Evolutionary conservation across 2,113 vertebrate genomes (phyloP), one percentile per base, ranked within the genome.

Genomic region (Salvelinus alpinus): DNA sequence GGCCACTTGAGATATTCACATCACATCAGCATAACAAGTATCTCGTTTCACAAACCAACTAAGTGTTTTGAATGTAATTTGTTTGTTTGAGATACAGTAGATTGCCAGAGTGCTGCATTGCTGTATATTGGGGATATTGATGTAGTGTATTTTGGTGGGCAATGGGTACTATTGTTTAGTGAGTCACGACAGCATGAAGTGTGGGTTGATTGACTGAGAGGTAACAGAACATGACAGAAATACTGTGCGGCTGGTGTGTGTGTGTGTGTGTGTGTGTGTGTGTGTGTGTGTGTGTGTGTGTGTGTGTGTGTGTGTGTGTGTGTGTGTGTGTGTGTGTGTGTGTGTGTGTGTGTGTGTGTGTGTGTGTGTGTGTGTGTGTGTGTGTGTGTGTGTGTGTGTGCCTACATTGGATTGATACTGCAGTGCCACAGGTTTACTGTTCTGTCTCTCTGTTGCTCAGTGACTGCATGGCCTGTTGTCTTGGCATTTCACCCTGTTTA

Each of bases 341-440:
- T 64, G 60, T 64, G 22, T 29, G n/a, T 64, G 60, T 64, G 62
- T 64, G 60, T 64, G 60, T 64, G 62, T 64, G 62, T 64, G 60
- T 12, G 60, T 64, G 60, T 64, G 60, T 25, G 60, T 64, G 60
- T 64, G 22, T 64, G n/a, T 64, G 62, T 64, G 62, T 64, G 60
- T 64, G 60, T 64, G 62, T 64, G 22, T 64, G 60, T 1, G 22
- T 25, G 60, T 25, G 60, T 25, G 60, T 25, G 60, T 64, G 24
- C n/a, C n/a, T 65, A 24, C 22, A 12, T 65, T n/a, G 12, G 13
- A 22, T 25, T 31, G 64, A 65, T 29, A 16, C 68, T 70, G 64
- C 27, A 72, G n/a, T 65, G 22, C 68, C 64, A 69, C 44, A 70
- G 59, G 59, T 62, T 57, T 5, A 72, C 73, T 65, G 69, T 78